A percentile compares a stretch with the other conserved stretches of the same genome.
Conservation (phyloP, 2,113 vertebrate species). For the Gasterosteus nipponicus region DNA sequence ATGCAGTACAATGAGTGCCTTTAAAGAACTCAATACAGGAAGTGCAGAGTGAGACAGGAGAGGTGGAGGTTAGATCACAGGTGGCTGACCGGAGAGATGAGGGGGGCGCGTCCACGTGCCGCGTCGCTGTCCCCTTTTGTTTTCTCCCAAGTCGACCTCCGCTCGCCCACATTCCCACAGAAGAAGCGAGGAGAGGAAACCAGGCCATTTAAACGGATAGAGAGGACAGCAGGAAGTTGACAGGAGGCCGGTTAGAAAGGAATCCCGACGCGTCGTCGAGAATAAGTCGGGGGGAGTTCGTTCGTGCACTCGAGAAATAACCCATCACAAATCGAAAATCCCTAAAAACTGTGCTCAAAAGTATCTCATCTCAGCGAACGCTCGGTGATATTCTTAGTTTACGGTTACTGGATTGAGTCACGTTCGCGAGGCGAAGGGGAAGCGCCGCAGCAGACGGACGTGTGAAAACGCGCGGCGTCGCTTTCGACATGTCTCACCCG, state of each 20-base stretch:
- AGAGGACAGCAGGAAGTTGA: neutral
- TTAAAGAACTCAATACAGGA: constrained; percentile 17
- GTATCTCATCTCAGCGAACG: neutral
- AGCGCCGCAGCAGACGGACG: constrained; percentile 8
- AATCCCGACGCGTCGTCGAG: neutral
- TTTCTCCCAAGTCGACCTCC: neutral
- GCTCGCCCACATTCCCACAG: neutral
- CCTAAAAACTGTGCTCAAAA: neutral
- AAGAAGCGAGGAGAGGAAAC: neutral
- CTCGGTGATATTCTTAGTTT: neutral
- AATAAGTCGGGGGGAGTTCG: neutral
- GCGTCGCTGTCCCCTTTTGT: neutral
- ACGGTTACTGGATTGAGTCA: neutral
- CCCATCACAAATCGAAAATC: neutral
- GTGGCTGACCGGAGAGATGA: neutral
- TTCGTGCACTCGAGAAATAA: neutral
- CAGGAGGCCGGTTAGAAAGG: neutral
- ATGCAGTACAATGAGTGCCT: constrained; percentile 29
- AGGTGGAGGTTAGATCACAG: constrained; percentile 19
- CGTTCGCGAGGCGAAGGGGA: constrained; percentile 29
- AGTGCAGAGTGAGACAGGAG: constrained; percentile 18
- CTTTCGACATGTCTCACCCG: constrained; percentile 83
- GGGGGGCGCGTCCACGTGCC: neutral
- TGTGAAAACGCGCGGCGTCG: constrained; percentile 5
- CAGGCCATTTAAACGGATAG: neutral